Base-by-base conservation (phyloP, 2,888 invertebrate genomes). In the Leptinotarsa juncta region DNA sequence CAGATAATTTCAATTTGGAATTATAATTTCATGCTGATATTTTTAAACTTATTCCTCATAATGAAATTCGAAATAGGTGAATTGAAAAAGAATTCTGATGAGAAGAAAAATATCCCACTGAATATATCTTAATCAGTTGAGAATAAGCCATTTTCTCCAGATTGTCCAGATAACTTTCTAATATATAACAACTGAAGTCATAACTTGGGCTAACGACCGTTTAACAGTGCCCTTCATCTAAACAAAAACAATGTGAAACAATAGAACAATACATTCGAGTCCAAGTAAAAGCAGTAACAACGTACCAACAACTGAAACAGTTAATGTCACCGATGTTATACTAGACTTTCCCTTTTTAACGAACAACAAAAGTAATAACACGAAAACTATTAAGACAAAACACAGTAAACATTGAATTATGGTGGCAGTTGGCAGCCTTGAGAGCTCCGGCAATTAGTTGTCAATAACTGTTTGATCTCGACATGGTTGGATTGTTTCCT, bases 301-400 rank as follows among this genome's bases (percentile, higher is more conserved):
- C 42, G 57, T 10, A 42, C n/a, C 26, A 60, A 23, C 60, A 26
- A 60, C 16, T 60, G 26, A 26, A 23, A 60, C 23, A 14, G 60
- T 60, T 62, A 32, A 42, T 62, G 62, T 62, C 42, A 26, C 57
- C 12, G 62, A 16, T 16, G 62, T 62, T 32, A 62, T 3, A 16
- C 2, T 26, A 16, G 62, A 62, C 62, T 62, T 62, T 62, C 62
- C 26, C 62, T 62, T 32, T 62, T 32, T 57, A 66, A 69, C 51
- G 68, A 57, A 67, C 32, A 74, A 66, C 60, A 68, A 70, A 67
- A 74, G 70, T 53, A 60, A 14, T 57, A 57, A 67, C 67, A 51
- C 18, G 67, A 62, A 67, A 72, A 68, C 32, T 32, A 53, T 57
- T 48, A 20, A 62, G 53, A 71, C 49, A 57, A 71, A 72, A 57